phyloP scores from a whole-genome alignment of 2,113 vertebrate genomes.

The Neoarius graeffei region DNA sequence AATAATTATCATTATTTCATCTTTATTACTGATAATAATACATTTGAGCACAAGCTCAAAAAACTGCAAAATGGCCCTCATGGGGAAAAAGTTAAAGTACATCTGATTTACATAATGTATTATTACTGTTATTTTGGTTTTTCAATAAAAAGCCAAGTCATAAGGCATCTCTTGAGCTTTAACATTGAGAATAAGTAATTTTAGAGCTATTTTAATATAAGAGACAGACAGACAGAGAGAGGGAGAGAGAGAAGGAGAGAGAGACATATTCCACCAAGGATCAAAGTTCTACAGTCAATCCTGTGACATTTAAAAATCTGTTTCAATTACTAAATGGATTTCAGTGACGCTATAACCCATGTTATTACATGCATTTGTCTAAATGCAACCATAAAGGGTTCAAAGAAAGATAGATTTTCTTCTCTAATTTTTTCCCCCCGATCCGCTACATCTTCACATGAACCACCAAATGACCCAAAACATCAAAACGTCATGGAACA shows the following conservation, averaged over 20 bases:
- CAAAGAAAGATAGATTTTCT: neutral
- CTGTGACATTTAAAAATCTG: conserved; percentile 3
- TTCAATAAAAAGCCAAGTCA: neutral
- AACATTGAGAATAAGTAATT: neutral
- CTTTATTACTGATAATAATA: neutral
- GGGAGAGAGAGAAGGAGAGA: neutral
- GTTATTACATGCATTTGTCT: neutral
- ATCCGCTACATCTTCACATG: neutral
- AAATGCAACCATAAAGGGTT: neutral
- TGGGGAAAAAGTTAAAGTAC: neutral
- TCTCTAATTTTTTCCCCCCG: neutral
- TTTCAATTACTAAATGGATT: neutral
- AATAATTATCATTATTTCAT: neutral
- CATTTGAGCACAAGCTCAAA: neutral
- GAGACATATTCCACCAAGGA: neutral
- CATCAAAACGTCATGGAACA: neutral
- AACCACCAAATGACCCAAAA: conserved; percentile 3
- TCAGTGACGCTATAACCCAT: neutral
- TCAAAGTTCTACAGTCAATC: neutral
- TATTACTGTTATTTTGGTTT: neutral
- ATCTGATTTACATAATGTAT: neutral
- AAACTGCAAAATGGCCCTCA: neutral
- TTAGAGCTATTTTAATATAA: neutral
- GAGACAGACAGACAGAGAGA: neutral
- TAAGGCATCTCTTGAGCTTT: neutral